These are phyloP conservation scores for Hippocampus guttulatus DNA, from an alignment of 2,113 vertebrate genomes.

Conservation along the genomic window DNA sequence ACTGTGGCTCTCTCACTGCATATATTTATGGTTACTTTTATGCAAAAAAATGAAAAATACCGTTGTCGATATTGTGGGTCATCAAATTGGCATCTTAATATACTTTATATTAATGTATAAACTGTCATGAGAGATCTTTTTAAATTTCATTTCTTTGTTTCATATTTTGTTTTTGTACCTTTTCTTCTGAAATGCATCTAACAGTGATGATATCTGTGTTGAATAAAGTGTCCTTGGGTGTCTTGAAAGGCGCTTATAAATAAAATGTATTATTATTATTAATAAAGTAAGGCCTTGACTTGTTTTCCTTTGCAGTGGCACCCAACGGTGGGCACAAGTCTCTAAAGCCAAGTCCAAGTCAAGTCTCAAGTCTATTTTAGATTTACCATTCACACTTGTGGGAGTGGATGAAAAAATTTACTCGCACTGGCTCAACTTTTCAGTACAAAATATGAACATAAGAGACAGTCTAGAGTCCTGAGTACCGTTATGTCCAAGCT, in stretches of 20 bases:
- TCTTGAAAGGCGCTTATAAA: no score
- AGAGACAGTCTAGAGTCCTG: no score
- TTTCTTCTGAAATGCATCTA: not conserved
- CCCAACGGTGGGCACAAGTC: no score
- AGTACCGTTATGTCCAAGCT: no score
- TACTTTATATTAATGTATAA: not conserved
- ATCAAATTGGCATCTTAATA: not conserved
- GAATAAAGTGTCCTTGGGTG: no score
- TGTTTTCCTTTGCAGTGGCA: not conserved
- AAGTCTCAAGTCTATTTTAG: no score
- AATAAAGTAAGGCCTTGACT: not conserved
- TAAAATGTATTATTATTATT: no score
- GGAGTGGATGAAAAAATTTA: not conserved
- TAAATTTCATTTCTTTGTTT: not conserved
- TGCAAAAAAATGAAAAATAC: constrained; percentile 4
- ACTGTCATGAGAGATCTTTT: not conserved
- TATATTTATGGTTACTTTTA: constrained; percentile 6
- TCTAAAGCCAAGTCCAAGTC: no score
- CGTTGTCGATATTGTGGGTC: constrained; percentile 10
- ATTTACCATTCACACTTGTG: no score
- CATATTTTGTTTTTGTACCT: not conserved
- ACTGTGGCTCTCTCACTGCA: constrained; percentile 11
- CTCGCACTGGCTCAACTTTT: not conserved
- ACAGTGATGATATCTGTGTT: not conserved
- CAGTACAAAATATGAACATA: no score